phyloP scores from a whole-genome alignment of 2,797 vertebrate species.

The Hephaestus fuliginosus region DNA sequence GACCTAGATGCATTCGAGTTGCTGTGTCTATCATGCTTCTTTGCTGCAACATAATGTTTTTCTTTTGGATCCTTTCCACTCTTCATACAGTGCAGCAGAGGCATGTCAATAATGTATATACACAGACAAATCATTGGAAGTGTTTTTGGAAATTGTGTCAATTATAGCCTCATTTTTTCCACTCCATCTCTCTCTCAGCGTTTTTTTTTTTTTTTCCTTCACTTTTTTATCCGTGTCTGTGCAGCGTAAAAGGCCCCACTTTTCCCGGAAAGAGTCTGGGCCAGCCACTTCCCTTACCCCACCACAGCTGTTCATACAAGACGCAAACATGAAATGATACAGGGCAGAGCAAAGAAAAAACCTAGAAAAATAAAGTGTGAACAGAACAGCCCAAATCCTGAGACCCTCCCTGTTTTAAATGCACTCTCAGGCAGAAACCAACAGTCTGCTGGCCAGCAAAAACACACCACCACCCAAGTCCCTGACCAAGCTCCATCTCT shows the following conservation, averaged over 20 bases:
- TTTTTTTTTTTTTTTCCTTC: background rate
- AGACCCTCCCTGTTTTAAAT: constrained; percentile 69
- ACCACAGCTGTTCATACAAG: constrained; percentile 82
- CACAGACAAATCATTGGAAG: background rate
- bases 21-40: constrained; percentile 6
- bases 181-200: background rate
- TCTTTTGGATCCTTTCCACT: background rate
- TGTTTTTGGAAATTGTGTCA: background rate
- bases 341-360: constrained; percentile 57
- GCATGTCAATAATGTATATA: background rate
- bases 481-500: constrained; percentile 44
- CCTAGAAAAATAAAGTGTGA: constrained; percentile 69
- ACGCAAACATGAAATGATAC: constrained; percentile 71
- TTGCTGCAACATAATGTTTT: background rate
- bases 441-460: constrained; percentile 68
- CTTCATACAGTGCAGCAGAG: background rate
- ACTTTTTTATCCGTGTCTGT: background rate
- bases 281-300: constrained; percentile 60
- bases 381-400: constrained; percentile 56
- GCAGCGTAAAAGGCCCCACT: constrained; percentile 48
- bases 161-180: background rate
- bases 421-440: constrained; percentile 58
- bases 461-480: constrained; percentile 70
- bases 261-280: constrained; percentile 69
- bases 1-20: constrained; percentile 56